Evolutionary conservation across 2,113 vertebrate genomes (phyloP).

Genomic region (Hypanus sabinus): DNA sequence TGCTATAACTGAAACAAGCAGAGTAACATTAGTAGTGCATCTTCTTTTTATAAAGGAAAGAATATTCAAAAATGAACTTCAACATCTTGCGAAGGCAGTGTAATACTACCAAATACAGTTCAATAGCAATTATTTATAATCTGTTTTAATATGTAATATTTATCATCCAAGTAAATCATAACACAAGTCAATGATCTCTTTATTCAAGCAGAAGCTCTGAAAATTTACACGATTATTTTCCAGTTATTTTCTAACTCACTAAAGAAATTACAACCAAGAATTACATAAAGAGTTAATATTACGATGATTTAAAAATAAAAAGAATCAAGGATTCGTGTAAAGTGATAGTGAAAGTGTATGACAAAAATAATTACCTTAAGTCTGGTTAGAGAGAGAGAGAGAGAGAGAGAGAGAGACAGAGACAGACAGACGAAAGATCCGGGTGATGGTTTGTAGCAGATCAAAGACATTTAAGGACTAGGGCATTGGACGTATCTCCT

Average conservation of each 20-base stretch:
- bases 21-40: constrained; percentile 36
- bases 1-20: constrained; percentile 38
- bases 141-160: not conserved
- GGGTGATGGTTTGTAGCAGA: not conserved
- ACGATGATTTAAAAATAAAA: not conserved
- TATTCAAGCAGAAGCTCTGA: not conserved
- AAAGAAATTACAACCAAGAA: not conserved
- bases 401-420: not conserved
- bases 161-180: not conserved
- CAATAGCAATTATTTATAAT: not conserved
- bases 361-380: not conserved
- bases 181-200: too few relatives aligned
- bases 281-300: not conserved
- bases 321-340: not conserved
- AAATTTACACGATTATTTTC: not conserved
- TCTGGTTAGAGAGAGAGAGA: not conserved
- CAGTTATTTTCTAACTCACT: not conserved
- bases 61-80: not conserved
- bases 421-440: not conserved
- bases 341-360: not conserved
- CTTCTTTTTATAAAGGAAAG: not conserved
- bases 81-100: not conserved
- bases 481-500: too few relatives aligned
- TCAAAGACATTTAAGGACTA: not conserved
- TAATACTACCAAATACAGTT: not conserved